Evolutionary conservation across 2,888 invertebrate genomes (phyloP).

Genomic region (Mimas tiliae): DNA sequence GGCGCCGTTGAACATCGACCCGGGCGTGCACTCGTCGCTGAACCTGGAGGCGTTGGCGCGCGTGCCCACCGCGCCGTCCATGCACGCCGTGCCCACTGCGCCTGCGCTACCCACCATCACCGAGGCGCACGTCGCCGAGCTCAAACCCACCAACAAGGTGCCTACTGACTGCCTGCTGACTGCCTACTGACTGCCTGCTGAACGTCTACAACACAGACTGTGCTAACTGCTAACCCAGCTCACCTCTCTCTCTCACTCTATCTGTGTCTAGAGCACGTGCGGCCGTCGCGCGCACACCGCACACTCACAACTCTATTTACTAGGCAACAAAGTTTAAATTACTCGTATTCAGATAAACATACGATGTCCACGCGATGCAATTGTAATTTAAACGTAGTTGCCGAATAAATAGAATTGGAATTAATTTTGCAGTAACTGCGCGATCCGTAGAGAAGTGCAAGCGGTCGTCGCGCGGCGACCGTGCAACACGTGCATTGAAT

Average conservation of each 20-base stretch:
- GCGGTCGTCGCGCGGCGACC: not conserved
- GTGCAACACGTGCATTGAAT: not conserved
- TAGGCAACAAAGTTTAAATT: too few species aligned
- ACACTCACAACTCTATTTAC: too few species aligned
- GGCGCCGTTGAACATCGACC: slow-evolving; percentile 94
- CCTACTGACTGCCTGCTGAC: slow-evolving; percentile 14
- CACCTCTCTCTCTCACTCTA: too few species aligned
- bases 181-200: not conserved
- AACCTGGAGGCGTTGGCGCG: slow-evolving; percentile 89
- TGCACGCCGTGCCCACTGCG: slow-evolving; percentile 92
- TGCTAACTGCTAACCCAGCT: too few species aligned
- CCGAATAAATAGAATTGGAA: too few species aligned
- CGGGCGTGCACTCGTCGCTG: slow-evolving; percentile 96
- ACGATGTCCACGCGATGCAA: too few species aligned
- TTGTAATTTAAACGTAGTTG: too few species aligned
- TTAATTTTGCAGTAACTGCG: too few species aligned
- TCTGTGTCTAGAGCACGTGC: too few species aligned
- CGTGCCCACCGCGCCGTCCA: slow-evolving; percentile 87
- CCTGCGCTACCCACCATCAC: slow-evolving; percentile 95
- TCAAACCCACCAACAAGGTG: slow-evolving; percentile 73
- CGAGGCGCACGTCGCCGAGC: slow-evolving; percentile 90
- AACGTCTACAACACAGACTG: not conserved
- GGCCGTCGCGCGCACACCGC: too few species aligned
- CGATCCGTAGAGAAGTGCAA: too few species aligned
- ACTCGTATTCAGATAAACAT: too few species aligned